Conservation (phyloP, 1,140 invertebrate species). For the Drosophila tani region DNA sequence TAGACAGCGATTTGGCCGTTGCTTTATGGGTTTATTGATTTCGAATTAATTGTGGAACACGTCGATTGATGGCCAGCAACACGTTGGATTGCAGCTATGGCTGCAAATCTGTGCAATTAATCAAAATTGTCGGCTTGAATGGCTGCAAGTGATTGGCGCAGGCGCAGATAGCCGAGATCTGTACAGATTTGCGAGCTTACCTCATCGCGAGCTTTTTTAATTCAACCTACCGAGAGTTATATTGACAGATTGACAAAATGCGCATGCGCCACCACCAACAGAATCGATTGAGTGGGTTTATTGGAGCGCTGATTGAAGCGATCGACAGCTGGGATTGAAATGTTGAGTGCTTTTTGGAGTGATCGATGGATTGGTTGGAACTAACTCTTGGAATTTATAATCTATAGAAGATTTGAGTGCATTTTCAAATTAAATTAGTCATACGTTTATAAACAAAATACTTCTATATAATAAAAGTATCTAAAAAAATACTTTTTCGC, state of each 20-base stretch:
- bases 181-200: conserved; percentile 42
- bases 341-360: conserved; percentile 25
- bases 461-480: no score
- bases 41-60: conserved; percentile 47
- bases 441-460: no score
- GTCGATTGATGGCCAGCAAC: conserved; percentile 21
- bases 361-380: conserved; percentile 15
- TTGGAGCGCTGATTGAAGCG: conserved; percentile 35
- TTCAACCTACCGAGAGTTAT: conserved; percentile 30
- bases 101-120: conserved; percentile 54
- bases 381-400: background rate
- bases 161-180: conserved; percentile 29
- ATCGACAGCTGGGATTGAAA: conserved; percentile 42
- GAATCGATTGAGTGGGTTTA: conserved; percentile 51
- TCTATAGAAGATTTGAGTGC: background rate
- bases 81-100: conserved; percentile 28
- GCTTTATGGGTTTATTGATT: conserved; percentile 54
- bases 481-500: no score
- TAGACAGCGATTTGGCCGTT: background rate
- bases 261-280: conserved; percentile 22
- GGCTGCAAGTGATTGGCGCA: conserved; percentile 31
- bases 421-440: no score
- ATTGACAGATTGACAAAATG: conserved; percentile 65
- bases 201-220: conserved; percentile 58
- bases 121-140: conserved; percentile 46